These are phyloP conservation scores for Myotis myotis DNA, from an alignment of 2,797 vertebrate species.

Conservation along the genomic window DNA sequence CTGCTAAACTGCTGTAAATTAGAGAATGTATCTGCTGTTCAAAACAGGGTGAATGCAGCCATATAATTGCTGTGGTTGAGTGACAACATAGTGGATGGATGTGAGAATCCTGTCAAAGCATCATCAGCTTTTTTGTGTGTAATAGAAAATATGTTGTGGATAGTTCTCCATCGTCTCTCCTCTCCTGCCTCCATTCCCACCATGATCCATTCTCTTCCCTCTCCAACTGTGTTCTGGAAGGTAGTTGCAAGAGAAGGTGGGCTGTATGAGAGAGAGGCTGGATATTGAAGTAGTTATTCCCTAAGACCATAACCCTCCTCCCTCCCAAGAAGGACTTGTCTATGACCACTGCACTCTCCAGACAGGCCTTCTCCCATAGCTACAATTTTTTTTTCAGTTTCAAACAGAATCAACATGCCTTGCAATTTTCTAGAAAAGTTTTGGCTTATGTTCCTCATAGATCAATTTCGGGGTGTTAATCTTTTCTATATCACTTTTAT, in stretches of 20 bases:
- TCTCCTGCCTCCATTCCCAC: too few species aligned
- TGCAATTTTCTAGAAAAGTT: not conserved
- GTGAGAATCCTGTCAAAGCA: not conserved
- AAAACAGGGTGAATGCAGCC: not conserved
- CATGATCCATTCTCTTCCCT: not conserved
- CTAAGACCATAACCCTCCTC: not conserved
- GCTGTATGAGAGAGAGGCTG: not conserved
- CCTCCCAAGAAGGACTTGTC: not conserved
- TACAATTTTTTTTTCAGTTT: not conserved
- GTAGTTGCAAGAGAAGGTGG: not conserved
- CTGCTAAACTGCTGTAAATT: not conserved
- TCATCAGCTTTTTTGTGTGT: not conserved
- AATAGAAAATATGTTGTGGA: not conserved
- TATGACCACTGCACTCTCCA: not conserved
- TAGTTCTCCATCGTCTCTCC: not conserved
- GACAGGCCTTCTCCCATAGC: not conserved
- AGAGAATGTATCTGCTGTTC: not conserved
- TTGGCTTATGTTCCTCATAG: not conserved
- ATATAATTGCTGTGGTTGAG: not conserved
- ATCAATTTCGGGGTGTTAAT: not conserved
- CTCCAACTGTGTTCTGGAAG: not conserved
- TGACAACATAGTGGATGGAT: not conserved
- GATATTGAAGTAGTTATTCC: not conserved
- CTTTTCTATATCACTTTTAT: not conserved
- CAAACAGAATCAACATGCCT: not conserved